Base-by-base conservation (phyloP, 1,140 invertebrate species). In the Lepidurus packardi region DNA sequence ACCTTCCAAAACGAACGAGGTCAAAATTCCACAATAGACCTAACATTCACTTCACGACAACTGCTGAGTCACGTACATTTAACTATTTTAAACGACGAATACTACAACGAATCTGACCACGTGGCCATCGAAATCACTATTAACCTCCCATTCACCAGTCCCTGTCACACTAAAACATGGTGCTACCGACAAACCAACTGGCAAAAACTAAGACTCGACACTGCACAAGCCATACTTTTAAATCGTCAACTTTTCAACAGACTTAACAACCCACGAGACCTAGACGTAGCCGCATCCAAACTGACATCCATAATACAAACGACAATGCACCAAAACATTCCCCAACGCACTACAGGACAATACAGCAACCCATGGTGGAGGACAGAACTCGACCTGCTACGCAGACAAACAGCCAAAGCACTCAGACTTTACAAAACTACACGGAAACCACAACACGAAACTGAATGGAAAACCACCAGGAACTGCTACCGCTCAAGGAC, bases 1-100 rank as follows among this genome's bases (percentile, higher is more conserved):
- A 76, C 75, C 42, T 76, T 76, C 42, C n/a, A n/a, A 21, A 76
- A 76, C 21, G 41, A 76, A 43, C 75, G 41, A n/a, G 75, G 75
- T 24, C 44, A 43, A 42, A 25, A 21, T 11, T 76, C 75, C 41
- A 76, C 75, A 7, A 76, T 76, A n/a, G 24, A 76, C n/a, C 41
- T 76, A 3, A 76, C 75, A 43, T 7, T 76, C 41, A 44, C 75
- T n/a, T 76, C 75, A 7, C 24, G 34, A 34, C 34, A 34, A 34
- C 34, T 34, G 4, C 3, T 34, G 34, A 47, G 6, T 16, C 45
- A 47, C 45, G 10, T 47, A 10, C 10, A 10, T 11, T 11, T 11
- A 10, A 47, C 10, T 11, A 47, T 47, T 10, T 16, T 47, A 47
- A 11, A 11, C 10, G 45, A 47, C 16, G 45, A 47, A 16, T 47